A percentile compares a stretch with the other conserved stretches of the same genome.
Conservation (phyloP, 2,888 invertebrate genomes). For the Coecobrya sp. region DNA sequence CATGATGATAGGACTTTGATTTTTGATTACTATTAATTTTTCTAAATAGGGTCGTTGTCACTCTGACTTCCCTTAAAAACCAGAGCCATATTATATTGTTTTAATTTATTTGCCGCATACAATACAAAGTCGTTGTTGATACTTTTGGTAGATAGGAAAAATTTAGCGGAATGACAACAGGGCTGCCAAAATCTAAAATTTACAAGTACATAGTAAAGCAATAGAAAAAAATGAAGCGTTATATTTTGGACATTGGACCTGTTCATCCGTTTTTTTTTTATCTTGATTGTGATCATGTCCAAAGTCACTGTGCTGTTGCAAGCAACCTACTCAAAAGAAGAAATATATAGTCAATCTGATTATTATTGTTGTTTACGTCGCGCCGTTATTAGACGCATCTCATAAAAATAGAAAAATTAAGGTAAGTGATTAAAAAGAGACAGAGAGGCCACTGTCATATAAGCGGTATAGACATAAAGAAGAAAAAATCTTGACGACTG, state of each 20-base stretch:
- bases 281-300: background rate
- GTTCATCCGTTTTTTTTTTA: background rate
- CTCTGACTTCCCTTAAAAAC: conserved; percentile 25
- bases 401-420: background rate
- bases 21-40: conserved; percentile 59
- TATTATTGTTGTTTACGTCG: background rate
- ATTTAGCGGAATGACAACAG: background rate
- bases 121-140: conserved; percentile 20
- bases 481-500: too few species aligned
- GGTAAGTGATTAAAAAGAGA: background rate
- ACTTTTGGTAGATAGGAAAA: background rate
- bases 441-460: background rate
- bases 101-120: conserved; percentile 25
- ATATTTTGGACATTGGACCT: conserved; percentile 14
- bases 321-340: background rate
- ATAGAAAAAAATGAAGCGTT: background rate
- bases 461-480: too few species aligned
- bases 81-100: conserved; percentile 1
- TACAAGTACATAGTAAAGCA: background rate
- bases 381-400: background rate
- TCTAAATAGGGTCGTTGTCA: conserved; percentile 53
- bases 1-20: background rate
- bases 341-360: background rate
- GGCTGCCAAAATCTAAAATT: background rate
- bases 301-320: background rate